Evolutionary conservation across 2,888 invertebrate genomes (phyloP).

Genomic region (Pheosia tremula): DNA sequence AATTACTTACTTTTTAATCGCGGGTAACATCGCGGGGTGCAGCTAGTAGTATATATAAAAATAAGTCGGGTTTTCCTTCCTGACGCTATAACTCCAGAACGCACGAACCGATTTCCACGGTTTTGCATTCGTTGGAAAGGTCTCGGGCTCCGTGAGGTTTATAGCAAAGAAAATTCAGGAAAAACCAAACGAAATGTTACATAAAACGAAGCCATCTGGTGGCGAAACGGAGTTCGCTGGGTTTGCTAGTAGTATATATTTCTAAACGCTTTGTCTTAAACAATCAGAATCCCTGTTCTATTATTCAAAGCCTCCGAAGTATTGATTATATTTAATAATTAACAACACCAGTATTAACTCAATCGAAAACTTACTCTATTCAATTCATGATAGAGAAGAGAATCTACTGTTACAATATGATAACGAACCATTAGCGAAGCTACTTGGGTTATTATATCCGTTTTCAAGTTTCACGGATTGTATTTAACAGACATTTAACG

Average conservation of each 20-base stretch:
- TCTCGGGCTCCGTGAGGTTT: too few relatives aligned
- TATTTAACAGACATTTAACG: background rate
- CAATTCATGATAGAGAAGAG: slow-evolving; percentile 8
- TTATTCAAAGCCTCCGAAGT: slow-evolving; percentile 17
- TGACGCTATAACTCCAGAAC: too few relatives aligned
- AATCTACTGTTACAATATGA: slow-evolving; percentile 4
- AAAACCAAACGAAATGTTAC: too few relatives aligned
- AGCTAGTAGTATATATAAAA: background rate
- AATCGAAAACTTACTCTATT: slow-evolving; percentile 10
- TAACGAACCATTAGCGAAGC: slow-evolving; percentile 19
- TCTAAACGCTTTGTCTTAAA: background rate
- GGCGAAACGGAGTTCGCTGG: too few relatives aligned
- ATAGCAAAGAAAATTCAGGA: too few relatives aligned
- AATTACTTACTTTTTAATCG: too few relatives aligned
- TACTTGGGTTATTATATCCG: slow-evolving; percentile 25
- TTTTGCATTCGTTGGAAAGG: too few relatives aligned
- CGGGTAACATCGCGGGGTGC: too few relatives aligned
- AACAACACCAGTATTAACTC: slow-evolving; percentile 9
- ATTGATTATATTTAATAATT: slow-evolving; percentile 31
- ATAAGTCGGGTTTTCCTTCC: too few relatives aligned
- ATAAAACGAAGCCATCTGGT: too few relatives aligned
- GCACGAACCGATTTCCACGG: too few relatives aligned
- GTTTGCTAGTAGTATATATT: background rate
- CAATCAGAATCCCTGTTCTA: slow-evolving; percentile 15
- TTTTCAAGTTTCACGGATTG: slow-evolving; percentile 22